Evolutionary conservation across 2,888 invertebrate species (phyloP).

Genomic region (Cephus runcator): DNA sequence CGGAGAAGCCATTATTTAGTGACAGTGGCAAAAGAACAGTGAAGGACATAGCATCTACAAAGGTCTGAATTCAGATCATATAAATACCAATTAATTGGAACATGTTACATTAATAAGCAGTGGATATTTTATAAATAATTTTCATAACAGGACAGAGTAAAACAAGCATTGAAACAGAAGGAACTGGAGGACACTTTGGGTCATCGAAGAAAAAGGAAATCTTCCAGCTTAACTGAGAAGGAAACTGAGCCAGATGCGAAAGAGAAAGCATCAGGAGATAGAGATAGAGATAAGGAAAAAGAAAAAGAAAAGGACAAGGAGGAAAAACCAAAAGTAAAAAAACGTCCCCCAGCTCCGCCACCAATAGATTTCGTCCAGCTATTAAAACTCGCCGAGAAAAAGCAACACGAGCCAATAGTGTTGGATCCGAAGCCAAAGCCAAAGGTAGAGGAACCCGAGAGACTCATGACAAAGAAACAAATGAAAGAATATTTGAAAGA

Average conservation of each 20-base stretch:
- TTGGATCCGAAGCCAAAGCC: conserved; percentile 64
- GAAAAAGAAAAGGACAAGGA: conserved; percentile 53
- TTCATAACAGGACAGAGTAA: conserved; percentile 72
- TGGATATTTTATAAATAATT: not conserved
- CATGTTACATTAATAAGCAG: not conserved
- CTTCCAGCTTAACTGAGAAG: conserved; percentile 44
- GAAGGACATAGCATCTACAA: conserved; percentile 67
- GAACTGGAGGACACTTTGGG: conserved; percentile 79
- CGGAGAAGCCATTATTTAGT: conserved; percentile 76
- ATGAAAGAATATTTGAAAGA: conserved; percentile 80
- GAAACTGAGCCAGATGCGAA: conserved; percentile 63
- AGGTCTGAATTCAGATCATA: conserved; percentile 48
- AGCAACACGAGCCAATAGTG: conserved; percentile 82
- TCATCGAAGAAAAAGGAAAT: conserved; percentile 72
- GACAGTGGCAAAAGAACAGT: conserved; percentile 67
- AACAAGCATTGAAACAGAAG: conserved; percentile 77
- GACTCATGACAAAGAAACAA: conserved; percentile 84
- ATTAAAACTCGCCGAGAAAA: conserved; percentile 84
- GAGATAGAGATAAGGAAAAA: conserved; percentile 47
- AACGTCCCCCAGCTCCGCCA: conserved; percentile 72
- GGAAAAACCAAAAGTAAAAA: conserved; percentile 72
- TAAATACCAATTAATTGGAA: not conserved
- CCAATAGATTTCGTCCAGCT: conserved; percentile 83
- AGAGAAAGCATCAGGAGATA: conserved; percentile 54
- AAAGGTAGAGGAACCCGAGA: conserved; percentile 70